Evolutionary conservation across 2,797 vertebrate species (phyloP).

Genomic region (Spheniscus humboldti): DNA sequence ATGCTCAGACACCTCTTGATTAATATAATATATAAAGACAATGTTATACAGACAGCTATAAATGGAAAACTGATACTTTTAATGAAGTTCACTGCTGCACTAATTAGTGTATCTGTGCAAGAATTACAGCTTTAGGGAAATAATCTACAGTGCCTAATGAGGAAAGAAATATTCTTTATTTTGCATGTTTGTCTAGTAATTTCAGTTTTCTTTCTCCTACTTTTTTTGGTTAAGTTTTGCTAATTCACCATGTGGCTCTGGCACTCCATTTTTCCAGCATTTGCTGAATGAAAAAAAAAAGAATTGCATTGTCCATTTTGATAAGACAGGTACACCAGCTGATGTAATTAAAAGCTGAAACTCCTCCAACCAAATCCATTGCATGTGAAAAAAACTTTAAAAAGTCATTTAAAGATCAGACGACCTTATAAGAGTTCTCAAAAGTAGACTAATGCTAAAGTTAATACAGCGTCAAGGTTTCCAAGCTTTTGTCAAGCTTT

Average conservation of each 20-base stretch:
- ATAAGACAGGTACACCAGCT: background rate
- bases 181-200: background rate
- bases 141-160: background rate
- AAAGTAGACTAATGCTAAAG: background rate
- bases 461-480: background rate
- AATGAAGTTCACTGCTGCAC: background rate
- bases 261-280: background rate
- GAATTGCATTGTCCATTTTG: background rate
- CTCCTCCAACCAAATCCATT: background rate
- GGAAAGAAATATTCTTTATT: background rate
- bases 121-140: background rate
- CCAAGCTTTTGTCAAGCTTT: background rate
- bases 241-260: background rate
- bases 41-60: background rate
- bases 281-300: background rate
- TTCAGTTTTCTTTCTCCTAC: background rate
- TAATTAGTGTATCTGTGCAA: background rate
- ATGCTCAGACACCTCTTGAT: slow-evolving; percentile 32
- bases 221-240: background rate
- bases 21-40: background rate
- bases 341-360: background rate
- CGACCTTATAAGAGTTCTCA: background rate
- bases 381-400: fast-evolving
- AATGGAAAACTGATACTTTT: slow-evolving; percentile 6
- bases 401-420: background rate